Evolutionary conservation across 2,888 invertebrate genomes (phyloP).

Genomic region (Achlya flavicornis): DNA sequence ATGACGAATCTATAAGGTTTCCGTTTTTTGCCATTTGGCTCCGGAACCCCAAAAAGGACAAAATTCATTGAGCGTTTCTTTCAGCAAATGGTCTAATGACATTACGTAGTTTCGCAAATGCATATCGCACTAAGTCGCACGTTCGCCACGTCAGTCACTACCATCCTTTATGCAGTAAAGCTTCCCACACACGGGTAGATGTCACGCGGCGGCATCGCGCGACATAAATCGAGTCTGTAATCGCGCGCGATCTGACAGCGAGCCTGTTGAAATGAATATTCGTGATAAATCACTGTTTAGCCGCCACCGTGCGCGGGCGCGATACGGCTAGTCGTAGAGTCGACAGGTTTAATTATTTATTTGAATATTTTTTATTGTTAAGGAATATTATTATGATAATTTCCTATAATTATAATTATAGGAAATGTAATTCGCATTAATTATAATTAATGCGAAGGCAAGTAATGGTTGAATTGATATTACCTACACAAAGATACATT

Average conservation of each 20-base stretch:
- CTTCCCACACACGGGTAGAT: slow-evolving; percentile 44
- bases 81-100: background rate
- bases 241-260: slow-evolving; percentile 76
- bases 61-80: background rate
- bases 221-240: slow-evolving; percentile 76
- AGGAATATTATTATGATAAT: slow-evolving; percentile 15
- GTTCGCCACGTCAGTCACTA: slow-evolving; percentile 13
- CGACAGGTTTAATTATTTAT: slow-evolving; percentile 27
- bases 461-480: too few species aligned
- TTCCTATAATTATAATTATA: too few species aligned
- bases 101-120: background rate
- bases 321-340: slow-evolving; percentile 33
- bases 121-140: background rate
- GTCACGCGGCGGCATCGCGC: slow-evolving; percentile 37
- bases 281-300: slow-evolving; percentile 78
- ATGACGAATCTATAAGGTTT: too few species aligned
- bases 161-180: slow-evolving; percentile 32
- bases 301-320: slow-evolving; percentile 65
- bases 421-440: too few species aligned
- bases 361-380: slow-evolving; percentile 27
- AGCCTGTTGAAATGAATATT: slow-evolving; percentile 81
- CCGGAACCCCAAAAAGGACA: too few species aligned
- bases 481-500: too few species aligned
- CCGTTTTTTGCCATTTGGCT: too few species aligned
- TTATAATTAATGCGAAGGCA: too few species aligned